A percentile compares a stretch with the other conserved stretches of the same genome.
Evolutionary conservation across 2,888 invertebrate species (phyloP).

Genomic region (Platycheirus rosarum): DNA sequence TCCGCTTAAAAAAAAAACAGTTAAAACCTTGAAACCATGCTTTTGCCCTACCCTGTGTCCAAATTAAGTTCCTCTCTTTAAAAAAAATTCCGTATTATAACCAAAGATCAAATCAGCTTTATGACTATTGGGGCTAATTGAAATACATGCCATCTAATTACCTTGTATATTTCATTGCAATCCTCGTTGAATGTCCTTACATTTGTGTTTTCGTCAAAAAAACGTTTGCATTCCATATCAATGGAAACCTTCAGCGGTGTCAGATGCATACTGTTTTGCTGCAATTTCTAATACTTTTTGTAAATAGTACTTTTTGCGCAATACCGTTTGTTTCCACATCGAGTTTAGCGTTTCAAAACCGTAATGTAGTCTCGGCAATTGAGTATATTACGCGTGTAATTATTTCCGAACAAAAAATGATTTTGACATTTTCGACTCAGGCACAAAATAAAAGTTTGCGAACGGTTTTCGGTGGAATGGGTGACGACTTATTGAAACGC

Average conservation of each 20-base stretch:
- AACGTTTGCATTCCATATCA: neutral
- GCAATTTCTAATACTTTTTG: neutral
- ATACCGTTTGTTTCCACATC: neutral
- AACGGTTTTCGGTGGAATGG: neutral
- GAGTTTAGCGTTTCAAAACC: neutral
- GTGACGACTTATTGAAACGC: constrained; percentile 2
- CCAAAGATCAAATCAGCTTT: too few species aligned
- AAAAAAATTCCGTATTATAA: too few species aligned
- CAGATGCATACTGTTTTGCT: neutral
- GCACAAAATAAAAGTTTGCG: neutral
- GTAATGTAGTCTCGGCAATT: constrained; percentile 1
- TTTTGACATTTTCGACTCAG: constrained; percentile 8
- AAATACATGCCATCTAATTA: too few species aligned
- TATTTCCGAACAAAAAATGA: neutral
- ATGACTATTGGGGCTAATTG: too few species aligned
- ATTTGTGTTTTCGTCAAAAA: neutral
- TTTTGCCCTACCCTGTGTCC: too few species aligned
- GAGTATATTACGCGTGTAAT: neutral
- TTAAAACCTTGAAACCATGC: too few species aligned
- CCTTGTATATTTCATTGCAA: too few species aligned
- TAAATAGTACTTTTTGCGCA: neutral
- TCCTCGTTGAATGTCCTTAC: neutral
- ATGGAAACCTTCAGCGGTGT: neutral
- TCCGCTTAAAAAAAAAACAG: too few species aligned
- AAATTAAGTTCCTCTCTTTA: too few species aligned